phyloP scores from a whole-genome alignment of 2,113 vertebrate genomes.

The Beaufortia kweichowensis region DNA sequence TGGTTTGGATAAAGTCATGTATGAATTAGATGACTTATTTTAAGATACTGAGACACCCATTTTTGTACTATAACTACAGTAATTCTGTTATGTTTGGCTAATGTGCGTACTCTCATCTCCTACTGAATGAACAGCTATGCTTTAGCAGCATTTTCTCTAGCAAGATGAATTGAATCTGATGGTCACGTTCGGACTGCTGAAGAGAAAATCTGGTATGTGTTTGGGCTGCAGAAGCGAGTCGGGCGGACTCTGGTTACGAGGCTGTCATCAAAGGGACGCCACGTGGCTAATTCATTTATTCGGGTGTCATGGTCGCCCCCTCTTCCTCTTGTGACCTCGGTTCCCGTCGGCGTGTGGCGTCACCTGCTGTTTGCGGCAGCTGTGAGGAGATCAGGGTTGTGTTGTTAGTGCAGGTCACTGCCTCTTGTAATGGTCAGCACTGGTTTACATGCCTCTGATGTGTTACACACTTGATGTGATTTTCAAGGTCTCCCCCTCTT shows the following conservation, averaged over 20 bases:
- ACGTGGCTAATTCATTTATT: background rate
- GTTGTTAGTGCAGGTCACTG: constrained; percentile 5
- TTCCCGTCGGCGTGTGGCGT: background rate
- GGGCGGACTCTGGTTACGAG: background rate
- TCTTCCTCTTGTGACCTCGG: constrained; percentile 8
- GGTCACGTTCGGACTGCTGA: background rate
- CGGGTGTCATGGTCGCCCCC: background rate
- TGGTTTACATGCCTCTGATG: background rate
- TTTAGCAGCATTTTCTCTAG: background rate
- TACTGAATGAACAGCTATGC: background rate
- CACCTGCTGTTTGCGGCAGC: constrained; percentile 36
- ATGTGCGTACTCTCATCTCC: background rate
- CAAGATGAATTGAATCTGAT: background rate
- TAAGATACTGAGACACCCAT: background rate
- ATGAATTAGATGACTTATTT: too few relatives aligned
- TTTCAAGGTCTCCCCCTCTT: background rate
- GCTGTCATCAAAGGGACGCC: constrained; percentile 26
- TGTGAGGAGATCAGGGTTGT: constrained; percentile 21
- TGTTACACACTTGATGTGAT: background rate
- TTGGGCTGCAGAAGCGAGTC: background rate
- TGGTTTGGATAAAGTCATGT: too few relatives aligned
- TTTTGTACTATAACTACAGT: background rate
- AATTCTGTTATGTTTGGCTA: background rate
- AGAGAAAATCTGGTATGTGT: constrained; percentile 8
- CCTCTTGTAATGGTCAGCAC: background rate